phyloP scores from a whole-genome alignment of 2,797 vertebrate species.

The Chrysocyon brachyurus region DNA sequence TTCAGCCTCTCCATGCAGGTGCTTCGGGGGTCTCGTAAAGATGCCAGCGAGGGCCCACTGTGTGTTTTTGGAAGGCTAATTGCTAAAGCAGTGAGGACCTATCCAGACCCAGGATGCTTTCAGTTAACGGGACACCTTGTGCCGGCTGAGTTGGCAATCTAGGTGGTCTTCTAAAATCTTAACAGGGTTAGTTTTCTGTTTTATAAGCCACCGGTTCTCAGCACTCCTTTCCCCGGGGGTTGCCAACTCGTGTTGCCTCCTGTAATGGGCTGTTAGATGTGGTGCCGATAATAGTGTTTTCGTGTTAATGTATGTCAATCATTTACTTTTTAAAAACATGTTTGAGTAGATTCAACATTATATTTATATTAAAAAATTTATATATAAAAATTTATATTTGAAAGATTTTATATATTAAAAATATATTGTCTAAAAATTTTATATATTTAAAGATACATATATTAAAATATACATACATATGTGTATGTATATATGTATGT shows the following conservation, averaged over 20 bases:
- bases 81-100: background rate
- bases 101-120: background rate
- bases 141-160: background rate
- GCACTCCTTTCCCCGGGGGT: background rate
- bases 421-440: too few relatives aligned
- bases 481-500: too few relatives aligned
- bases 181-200: background rate
- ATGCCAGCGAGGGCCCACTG: background rate
- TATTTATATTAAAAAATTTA: background rate
- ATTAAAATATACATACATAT: too few relatives aligned
- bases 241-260: background rate
- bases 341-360: background rate
- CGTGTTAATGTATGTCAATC: background rate
- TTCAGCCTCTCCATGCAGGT: constrained; percentile 27
- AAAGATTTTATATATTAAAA: too few relatives aligned
- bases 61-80: constrained; percentile 44
- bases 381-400: too few relatives aligned
- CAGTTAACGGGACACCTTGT: background rate
- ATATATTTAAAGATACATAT: too few relatives aligned
- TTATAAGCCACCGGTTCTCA: background rate
- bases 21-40: constrained; percentile 16
- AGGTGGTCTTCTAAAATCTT: constrained; percentile 25
- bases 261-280: background rate
- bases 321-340: background rate
- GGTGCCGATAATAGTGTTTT: background rate